These are phyloP conservation scores for Gymnodraco acuticeps DNA, from an alignment of 2,797 vertebrate species.

Conservation along the genomic window DNA sequence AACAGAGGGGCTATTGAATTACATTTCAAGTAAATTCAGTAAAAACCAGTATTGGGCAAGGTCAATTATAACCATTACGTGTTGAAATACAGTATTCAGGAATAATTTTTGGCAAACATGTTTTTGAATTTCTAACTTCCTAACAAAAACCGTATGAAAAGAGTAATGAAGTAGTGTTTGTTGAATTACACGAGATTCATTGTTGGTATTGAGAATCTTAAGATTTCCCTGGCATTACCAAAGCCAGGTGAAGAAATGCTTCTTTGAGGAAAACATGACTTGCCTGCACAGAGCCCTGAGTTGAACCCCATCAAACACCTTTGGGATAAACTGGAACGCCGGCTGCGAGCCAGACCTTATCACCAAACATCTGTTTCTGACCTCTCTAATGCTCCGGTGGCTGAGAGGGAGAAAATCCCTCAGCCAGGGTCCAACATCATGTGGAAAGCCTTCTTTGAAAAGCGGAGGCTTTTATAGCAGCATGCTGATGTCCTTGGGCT, in stretches of 20 bases:
- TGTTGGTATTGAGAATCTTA: too few relatives aligned
- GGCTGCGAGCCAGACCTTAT: constrained; percentile 56
- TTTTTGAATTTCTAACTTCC: too few relatives aligned
- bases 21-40: too few relatives aligned
- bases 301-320: constrained; percentile 60
- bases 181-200: too few relatives aligned
- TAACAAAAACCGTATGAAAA: too few relatives aligned
- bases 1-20: too few relatives aligned
- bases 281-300: constrained; percentile 36
- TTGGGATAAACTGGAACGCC: constrained; percentile 45
- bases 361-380: constrained; percentile 59
- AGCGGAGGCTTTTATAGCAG: constrained; percentile 10
- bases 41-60: too few relatives aligned
- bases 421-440: constrained; percentile 36
- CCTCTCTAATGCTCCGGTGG: constrained; percentile 52
- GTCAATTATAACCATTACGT: too few relatives aligned
- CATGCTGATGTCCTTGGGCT: constrained; percentile 17
- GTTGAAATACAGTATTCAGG: too few relatives aligned
- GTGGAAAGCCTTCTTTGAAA: constrained; percentile 39
- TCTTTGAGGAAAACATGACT: constrained; percentile 36
- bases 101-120: too few relatives aligned
- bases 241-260: constrained; percentile 21
- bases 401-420: constrained; percentile 54
- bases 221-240: not conserved
- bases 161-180: too few relatives aligned